Base-by-base conservation (phyloP, 1,140 invertebrate genomes). In the Brachionus asplanchnoidis region DNA sequence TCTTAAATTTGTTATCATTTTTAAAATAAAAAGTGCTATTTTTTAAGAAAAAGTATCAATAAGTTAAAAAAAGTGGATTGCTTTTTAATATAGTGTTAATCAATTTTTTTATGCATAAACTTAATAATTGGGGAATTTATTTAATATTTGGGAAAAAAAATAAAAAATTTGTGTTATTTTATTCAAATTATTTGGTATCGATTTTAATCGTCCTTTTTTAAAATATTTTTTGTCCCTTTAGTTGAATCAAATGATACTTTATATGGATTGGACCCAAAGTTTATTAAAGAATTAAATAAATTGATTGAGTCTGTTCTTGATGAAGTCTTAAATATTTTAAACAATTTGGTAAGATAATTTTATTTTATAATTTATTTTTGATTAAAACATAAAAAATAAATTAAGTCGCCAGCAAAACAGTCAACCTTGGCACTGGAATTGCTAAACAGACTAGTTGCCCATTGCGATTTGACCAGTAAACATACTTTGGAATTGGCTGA, bases 171-270 rank as follows among this genome's bases (percentile, higher is more conserved):
- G n/a, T n/a, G n/a, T n/a, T n/a, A n/a, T n/a, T n/a, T n/a, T n/a
- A n/a, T n/a, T n/a, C n/a, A n/a, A n/a, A n/a, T n/a, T n/a, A n/a
- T n/a, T n/a, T n/a, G n/a, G n/a, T n/a, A n/a, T n/a, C n/a, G n/a
- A n/a, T n/a, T n/a, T n/a, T n/a, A n/a, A n/a, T n/a, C n/a, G n/a
- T n/a, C n/a, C n/a, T 26, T 44, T 46, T 26, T 85, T 14, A 46
- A 44, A 44, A 40, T 50, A 8, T 20, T 56, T 32, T 42, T 40
- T 85, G 85, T 46, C 85, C 87, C 92, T 91, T 86, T 90, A 95
- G 95, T 97, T 77, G 93, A 97, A 88, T 95, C 95, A 1, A 98
- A 98, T 89, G 95, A 98, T 89, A 92, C 93, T 70, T 89, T 98
- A n/a, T 97, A 97, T 89, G 95, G 95, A 1, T 92, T 93, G 53